These are phyloP conservation scores for Scrobipalpa costella DNA, from an alignment of 2,888 invertebrate genomes.

Conservation along the genomic window DNA sequence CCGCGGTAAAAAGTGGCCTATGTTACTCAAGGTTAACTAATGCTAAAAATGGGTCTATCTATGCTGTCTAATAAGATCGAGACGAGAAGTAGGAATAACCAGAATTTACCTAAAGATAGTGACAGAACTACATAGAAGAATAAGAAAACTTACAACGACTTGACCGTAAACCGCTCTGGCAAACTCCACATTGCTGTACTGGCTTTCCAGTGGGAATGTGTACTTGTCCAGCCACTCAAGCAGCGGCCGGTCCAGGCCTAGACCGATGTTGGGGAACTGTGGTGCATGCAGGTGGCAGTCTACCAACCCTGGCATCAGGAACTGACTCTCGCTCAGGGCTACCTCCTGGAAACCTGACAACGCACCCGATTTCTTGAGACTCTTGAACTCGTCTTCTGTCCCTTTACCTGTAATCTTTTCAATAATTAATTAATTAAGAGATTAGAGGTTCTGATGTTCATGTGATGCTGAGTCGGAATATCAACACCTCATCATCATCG, in stretches of 20 bases:
- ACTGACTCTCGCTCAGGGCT: constrained; percentile 72
- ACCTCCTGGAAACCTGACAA: constrained; percentile 47
- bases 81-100: no score
- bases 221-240: constrained; percentile 92
- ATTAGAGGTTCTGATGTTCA: no score
- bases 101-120: no score
- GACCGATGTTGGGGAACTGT: constrained; percentile 92
- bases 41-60: no score
- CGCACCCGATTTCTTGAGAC: constrained; percentile 38
- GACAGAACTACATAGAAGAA: not conserved
- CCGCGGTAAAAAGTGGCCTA: no score
- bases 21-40: no score
- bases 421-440: not conserved
- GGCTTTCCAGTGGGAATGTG: constrained; percentile 91
- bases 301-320: constrained; percentile 93
- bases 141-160: constrained; percentile 87
- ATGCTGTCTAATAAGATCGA: no score
- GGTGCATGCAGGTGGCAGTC: constrained; percentile 96
- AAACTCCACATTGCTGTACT: constrained; percentile 85
- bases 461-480: no score
- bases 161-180: constrained; percentile 86
- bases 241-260: constrained; percentile 89
- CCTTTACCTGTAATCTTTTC: constrained; percentile 58
- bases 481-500: no score
- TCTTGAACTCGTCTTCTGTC: constrained; percentile 46